phyloP scores from a whole-genome alignment of 2,113 vertebrate genomes.

The Malurus melanocephalus region DNA sequence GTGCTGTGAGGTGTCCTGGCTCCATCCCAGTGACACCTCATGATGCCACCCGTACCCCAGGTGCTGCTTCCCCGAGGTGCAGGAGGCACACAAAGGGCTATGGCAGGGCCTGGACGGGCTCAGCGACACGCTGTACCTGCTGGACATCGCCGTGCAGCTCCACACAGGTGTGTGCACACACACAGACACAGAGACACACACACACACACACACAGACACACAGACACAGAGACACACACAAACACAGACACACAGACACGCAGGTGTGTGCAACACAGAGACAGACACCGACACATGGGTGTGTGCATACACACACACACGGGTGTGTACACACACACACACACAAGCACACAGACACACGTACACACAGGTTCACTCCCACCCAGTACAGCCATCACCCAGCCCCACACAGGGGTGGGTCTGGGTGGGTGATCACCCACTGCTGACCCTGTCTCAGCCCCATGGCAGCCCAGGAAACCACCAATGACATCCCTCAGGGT shows the following conservation, averaged over 20 bases:
- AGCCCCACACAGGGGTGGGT: neutral
- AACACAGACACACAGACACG: neutral
- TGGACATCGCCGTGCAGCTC: constrained; percentile 77
- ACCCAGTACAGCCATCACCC: accelerated
- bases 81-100: constrained; percentile 66
- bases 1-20: neutral
- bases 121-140: constrained; percentile 80
- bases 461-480: neutral
- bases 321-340: neutral
- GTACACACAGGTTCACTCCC: neutral
- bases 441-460: no score
- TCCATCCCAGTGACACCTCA: accelerated
- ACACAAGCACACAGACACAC: neutral
- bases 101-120: constrained; percentile 86
- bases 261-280: no score
- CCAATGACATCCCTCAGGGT: neutral
- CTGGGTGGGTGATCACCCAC: neutral
- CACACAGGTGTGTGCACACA: constrained; percentile 56
- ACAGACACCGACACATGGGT: neutral
- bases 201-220: no score
- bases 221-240: neutral
- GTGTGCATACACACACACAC: neutral
- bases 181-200: neutral
- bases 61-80: constrained; percentile 82
- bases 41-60: constrained; percentile 48